Evolutionary conservation across 2,888 invertebrate species (phyloP), one percentile per base, ranked within the genome.

Genomic region (Drosophila aldrichi): DNA sequence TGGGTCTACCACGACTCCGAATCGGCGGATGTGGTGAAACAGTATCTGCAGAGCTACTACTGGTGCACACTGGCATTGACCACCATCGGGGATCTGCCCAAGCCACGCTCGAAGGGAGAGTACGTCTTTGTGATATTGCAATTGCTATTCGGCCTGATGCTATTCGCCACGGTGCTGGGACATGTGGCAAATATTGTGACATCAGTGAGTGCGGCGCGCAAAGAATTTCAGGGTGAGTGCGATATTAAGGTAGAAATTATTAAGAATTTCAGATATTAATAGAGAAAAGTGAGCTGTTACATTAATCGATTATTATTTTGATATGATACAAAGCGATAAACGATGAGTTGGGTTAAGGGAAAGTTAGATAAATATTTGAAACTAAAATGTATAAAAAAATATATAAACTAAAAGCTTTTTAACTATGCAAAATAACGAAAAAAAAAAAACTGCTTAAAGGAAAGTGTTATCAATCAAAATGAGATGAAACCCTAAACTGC

Each of bases 111-210:
- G 93, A 98, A 98, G 94, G 96, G 97, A 87, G 98, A 98, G 93
- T 98, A 98, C 94, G 95, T 98, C 86, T 99, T 98, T 94, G 97
- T 98, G 93, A 98, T 98, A 93, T 95, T 96, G 82, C 98, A 99
- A 94, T 95, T 98, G 91, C 95, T 99, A 88, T 98, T 98, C 93
- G 98, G 98, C 72, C 95, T 99, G 92, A 95, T 99, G 92, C 95
- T 99, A 81, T 99, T 99, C 93, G 98, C 99, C 72, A 97, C 98
- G 16, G 98, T 99, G 72, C 95, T 99, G 84, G 99, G 99, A 16
- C 98, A 99, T 94, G 98, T 99, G 84, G 98, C 98, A 83, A 99
- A 98, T 94, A 99, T 99, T 93, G 99, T 99, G 90, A 98, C 98
- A 73, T 98, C 98, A 66, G 98, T 99, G 91, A 98, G 98, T 93